phyloP scores from a whole-genome alignment of 2,113 vertebrate species.

The Mobula birostris region DNA sequence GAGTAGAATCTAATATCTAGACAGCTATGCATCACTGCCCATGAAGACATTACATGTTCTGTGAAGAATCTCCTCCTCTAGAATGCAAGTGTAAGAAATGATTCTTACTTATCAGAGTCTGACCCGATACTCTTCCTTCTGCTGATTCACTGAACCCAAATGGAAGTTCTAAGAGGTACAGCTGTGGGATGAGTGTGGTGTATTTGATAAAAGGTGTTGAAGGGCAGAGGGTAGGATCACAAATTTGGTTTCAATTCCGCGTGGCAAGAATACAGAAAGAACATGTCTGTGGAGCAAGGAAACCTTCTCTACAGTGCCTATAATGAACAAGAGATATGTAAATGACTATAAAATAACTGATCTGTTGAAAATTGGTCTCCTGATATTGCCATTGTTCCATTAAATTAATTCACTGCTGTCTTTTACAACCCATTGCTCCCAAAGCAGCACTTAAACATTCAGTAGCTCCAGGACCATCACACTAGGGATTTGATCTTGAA shows the following conservation, averaged over 20 bases:
- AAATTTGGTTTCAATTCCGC: constrained; percentile 31
- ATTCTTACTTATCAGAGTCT: constrained; percentile 40
- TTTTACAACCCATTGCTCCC: constrained; percentile 30
- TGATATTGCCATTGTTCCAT: constrained; percentile 34
- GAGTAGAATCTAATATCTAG: no score
- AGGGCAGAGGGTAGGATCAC: constrained; percentile 28
- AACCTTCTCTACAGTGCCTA: constrained; percentile 38
- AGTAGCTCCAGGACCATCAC: constrained; percentile 17
- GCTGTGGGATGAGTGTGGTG: constrained; percentile 22
- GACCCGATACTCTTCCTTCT: constrained; percentile 40
- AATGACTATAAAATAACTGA: constrained; percentile 44
- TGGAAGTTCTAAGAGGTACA: constrained; percentile 37
- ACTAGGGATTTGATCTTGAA: constrained; percentile 29
- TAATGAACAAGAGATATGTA: constrained; percentile 43
- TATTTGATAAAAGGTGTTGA: constrained; percentile 16
- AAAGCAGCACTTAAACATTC: constrained; percentile 22
- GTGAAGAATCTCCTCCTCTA: constrained; percentile 4
- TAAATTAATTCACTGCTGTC: constrained; percentile 34
- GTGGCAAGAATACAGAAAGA: constrained; percentile 35
- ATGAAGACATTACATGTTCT: not conserved
- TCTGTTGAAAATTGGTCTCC: constrained; percentile 39
- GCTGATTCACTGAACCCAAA: constrained; percentile 41
- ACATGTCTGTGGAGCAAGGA: not conserved
- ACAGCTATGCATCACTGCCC: no score
- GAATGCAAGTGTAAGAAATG: not conserved